These are phyloP conservation scores for Microcebus tavaratra DNA, from an alignment of 2,113 vertebrate genomes.

Conservation along the genomic window DNA sequence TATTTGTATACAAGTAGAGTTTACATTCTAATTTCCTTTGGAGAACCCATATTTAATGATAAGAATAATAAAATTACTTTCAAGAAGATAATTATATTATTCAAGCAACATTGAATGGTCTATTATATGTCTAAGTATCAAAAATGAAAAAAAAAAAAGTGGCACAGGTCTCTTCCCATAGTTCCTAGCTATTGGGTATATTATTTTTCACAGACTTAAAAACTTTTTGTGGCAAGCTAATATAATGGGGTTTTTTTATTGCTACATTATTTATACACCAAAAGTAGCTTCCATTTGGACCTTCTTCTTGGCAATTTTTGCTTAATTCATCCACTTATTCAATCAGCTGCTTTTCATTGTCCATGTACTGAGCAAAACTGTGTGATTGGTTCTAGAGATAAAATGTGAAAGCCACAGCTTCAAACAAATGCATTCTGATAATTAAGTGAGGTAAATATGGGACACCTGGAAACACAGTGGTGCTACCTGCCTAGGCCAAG, in stretches of 20 bases:
- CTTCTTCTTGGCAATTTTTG: not conserved
- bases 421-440: too few relatives aligned
- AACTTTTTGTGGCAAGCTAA: not conserved
- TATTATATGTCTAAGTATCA: not conserved
- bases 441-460: not conserved
- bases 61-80: not conserved
- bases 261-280: not conserved
- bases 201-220: not conserved
- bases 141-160: not conserved
- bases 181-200: not conserved
- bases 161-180: not conserved
- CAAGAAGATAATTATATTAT: not conserved
- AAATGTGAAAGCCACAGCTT: not conserved
- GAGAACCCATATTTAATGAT: not conserved
- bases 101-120: not conserved
- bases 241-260: not conserved
- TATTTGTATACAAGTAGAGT: not conserved
- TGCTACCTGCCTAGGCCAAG: not conserved
- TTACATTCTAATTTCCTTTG: not conserved
- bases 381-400: not conserved
- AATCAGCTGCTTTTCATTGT: not conserved
- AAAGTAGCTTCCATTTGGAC: not conserved
- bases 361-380: not conserved
- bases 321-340: not conserved
- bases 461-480: not conserved